Evolutionary conservation across 2,797 vertebrate species (phyloP), one percentile per base, ranked within the genome.

Genomic region (Sebastes nivosus): DNA sequence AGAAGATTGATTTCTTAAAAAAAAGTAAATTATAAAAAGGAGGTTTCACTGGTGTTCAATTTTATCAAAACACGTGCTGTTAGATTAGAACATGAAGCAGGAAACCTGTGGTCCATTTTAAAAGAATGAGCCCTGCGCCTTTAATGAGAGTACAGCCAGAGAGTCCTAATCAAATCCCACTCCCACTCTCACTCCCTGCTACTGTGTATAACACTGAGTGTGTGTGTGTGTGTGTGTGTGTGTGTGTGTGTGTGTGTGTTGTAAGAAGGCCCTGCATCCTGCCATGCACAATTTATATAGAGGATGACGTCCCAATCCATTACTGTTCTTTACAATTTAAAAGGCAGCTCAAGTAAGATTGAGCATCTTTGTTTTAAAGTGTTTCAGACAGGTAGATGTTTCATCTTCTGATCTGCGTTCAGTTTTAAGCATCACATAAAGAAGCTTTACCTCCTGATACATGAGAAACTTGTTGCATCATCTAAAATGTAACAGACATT

Each of bases 251-350:
- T n/a, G 8, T 65, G 13, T 14, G 63, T 82, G 61, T 58, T 8
- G 76, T 86, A 79, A 76, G 59, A 84, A 79, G 46, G 58, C 64
- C 20, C n/a, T 52, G 57, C 58, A 50, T 42, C 22, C 34, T 2
- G 61, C 12, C 50, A 34, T 6, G 36, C 25, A 8, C 1, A 1
- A 58, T 34, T 64, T 36, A 24, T 29, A 20, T 12, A 55, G 25
- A 46, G 32, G 30, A 30, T 22, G 36, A 29, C 20, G 20, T 50
- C 13, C 16, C 7, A 5, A 29, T 54, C 10, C 27, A 73, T 29
- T 42, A 11, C 8, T 22, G 12, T 32, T 13, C 57, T 32, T 18
- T 9, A 12, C 38, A 1, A 24, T 61, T n/a, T n/a, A 52, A 63
- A 16, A 73, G 8, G 27, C 27, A 50, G 25, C 54, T n/a, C 25